A percentile compares a stretch with the other conserved stretches of the same genome.
phyloP scores from a whole-genome alignment of 1,140 invertebrate genomes.

The Drosophila lacteicornis region DNA sequence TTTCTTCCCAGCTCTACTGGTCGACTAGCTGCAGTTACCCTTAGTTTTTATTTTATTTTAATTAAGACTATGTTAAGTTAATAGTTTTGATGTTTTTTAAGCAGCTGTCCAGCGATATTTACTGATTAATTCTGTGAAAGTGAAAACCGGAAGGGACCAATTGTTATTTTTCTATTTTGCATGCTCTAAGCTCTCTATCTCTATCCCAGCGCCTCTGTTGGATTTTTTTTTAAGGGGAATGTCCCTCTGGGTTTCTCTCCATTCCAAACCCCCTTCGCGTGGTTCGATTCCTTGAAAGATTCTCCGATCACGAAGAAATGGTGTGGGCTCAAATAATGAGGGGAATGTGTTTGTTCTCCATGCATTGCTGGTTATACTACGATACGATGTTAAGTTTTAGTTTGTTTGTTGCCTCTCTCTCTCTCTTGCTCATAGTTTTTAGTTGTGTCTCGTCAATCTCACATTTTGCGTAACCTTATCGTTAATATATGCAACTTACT shows the following conservation, averaged over 20 bases:
- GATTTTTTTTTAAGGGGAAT: slow-evolving; percentile 3
- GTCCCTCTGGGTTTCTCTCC: not conserved
- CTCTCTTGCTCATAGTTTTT: slow-evolving; percentile 71
- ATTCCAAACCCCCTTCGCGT: slow-evolving; percentile 5
- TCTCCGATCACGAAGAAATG: slow-evolving; percentile 56
- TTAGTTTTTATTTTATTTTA: not conserved
- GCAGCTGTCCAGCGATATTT: not conserved
- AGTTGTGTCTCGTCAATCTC: slow-evolving; percentile 73
- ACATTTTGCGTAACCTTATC: slow-evolving; percentile 69
- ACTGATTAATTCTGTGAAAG: slow-evolving; percentile 5
- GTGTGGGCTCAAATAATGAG: slow-evolving; percentile 85
- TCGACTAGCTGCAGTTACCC: slow-evolving; percentile 1
- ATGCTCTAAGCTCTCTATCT: slow-evolving; percentile 26
- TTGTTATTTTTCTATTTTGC: slow-evolving; percentile 17
- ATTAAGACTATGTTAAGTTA: slow-evolving; percentile 1
- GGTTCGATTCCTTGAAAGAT: slow-evolving; percentile 19
- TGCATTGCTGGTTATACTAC: slow-evolving; percentile 82
- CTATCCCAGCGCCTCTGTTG: slow-evolving; percentile 28
- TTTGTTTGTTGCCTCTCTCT: slow-evolving; percentile 70
- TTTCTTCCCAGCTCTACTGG: no score
- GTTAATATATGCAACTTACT: slow-evolving; percentile 58
- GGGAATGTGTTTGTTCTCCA: slow-evolving; percentile 84
- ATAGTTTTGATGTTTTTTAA: slow-evolving; percentile 1
- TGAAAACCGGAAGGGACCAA: slow-evolving; percentile 36
- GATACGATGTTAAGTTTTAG: slow-evolving; percentile 57